Base-by-base conservation (phyloP, 1,140 invertebrate genomes). In the Cotesia glomerata region DNA sequence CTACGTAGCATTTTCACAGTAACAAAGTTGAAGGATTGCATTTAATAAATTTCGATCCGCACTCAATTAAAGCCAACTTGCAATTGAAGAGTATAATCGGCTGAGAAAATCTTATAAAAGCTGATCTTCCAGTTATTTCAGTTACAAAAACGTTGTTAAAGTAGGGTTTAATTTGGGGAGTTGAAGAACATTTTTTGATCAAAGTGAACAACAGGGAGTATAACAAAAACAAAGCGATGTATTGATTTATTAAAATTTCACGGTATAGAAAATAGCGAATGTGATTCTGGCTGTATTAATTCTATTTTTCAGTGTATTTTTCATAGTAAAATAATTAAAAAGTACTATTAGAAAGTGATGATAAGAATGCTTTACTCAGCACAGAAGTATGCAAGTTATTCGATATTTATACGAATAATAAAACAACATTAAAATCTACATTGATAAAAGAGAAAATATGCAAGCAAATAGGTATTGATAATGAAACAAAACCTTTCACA, bases 1-100 rank as follows among this genome's bases (percentile, higher is more conserved):
- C 73, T 86, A 84, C 78, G 81, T 85, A 26, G 82, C 82, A 45
- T 69, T 83, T 5, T 84, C 82, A 7, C 72, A 63, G 77, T 83
- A 16, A 81, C 75, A 77, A 64, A 5, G 71, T 86, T 9, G 59
- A 81, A 32, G 81, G 82, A 49, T 62, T 81, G 34, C 74, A 81
- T 74, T 64, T 84, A 36, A 77, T 83, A 8, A 82, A 85, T 77
- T 81, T 78, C 45, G 77, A 80, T 75, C 78, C 77, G 35, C 36
- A 14, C 52, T 51, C 59, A 5, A 65, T 80, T 32, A 76, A 73
- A 75, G 76, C 78, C 45, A 68, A 73, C 14, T 35, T 61, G 76
- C 78, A 16, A 79, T 83, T 36, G n/a, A 69, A 18, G 79, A 80
- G 75, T 82, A 79, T 69, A 81, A 83, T 72, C 72, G 79, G 70